phyloP scores from a whole-genome alignment of 1,140 invertebrate species.

The Drosophila willistoni region DNA sequence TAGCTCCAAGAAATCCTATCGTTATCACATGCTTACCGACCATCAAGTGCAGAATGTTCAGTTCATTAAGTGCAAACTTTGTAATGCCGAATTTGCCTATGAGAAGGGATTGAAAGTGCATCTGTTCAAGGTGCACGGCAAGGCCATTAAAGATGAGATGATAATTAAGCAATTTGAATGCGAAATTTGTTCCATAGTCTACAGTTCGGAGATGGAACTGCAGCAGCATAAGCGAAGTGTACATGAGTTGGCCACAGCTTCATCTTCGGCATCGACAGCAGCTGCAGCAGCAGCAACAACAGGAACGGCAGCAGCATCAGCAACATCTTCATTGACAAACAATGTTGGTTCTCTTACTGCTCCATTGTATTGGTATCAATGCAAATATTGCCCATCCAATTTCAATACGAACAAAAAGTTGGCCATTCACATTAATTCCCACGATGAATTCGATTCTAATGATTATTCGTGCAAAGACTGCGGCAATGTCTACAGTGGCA shows the following conservation, averaged over 20 bases:
- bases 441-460: slow-evolving; percentile 81
- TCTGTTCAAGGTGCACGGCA: slow-evolving; percentile 80
- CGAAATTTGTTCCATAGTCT: slow-evolving; percentile 80
- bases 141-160: slow-evolving; percentile 75
- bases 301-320: not conserved
- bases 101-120: slow-evolving; percentile 83
- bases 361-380: slow-evolving; percentile 81
- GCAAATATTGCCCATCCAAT: slow-evolving; percentile 82
- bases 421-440: slow-evolving; percentile 82
- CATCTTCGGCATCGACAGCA: slow-evolving; percentile 28
- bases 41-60: slow-evolving; percentile 82
- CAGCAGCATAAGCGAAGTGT: slow-evolving; percentile 71
- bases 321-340: slow-evolving; percentile 7
- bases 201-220: slow-evolving; percentile 71
- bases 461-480: slow-evolving; percentile 83
- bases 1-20: slow-evolving; percentile 80
- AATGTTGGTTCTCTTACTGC: slow-evolving; percentile 5
- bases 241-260: slow-evolving; percentile 36
- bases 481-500: slow-evolving; percentile 81
- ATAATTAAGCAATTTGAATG: slow-evolving; percentile 81
- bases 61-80: slow-evolving; percentile 81
- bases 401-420: slow-evolving; percentile 83
- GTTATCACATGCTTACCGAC: slow-evolving; percentile 81
- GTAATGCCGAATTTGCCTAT: slow-evolving; percentile 81
- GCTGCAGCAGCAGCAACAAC: slow-evolving; percentile 16